A percentile compares a stretch with the other conserved stretches of the same genome.
Evolutionary conservation across 2,888 invertebrate species (phyloP).

Genomic region (Phytoseiulus persimilis): DNA sequence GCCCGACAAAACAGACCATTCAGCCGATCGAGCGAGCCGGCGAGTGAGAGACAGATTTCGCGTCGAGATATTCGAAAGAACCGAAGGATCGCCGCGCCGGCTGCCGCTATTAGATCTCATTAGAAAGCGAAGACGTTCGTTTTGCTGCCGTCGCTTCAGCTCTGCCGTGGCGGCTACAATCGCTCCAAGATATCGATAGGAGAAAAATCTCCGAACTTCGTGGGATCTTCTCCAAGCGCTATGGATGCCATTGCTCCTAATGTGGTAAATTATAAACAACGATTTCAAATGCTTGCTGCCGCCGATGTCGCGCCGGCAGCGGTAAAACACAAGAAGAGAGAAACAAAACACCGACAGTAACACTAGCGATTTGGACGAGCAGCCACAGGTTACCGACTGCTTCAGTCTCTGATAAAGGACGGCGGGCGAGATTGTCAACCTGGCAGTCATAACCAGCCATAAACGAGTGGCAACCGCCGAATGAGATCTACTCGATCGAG

Average conservation of each 20-base stretch:
- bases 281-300: background rate
- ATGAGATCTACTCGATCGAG: too few species aligned
- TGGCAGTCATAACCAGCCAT: too few species aligned
- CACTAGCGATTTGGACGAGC: background rate
- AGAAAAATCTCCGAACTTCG: background rate
- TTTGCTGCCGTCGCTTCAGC: background rate
- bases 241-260: background rate
- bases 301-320: background rate
- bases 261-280: constrained; percentile 5
- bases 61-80: background rate
- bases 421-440: too few species aligned
- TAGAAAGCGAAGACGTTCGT: background rate
- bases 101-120: background rate
- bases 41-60: background rate
- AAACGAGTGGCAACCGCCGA: too few species aligned
- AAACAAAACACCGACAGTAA: background rate
- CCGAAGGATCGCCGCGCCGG: background rate
- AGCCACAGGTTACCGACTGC: background rate
- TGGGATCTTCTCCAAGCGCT: background rate
- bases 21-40: background rate
- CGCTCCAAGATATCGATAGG: background rate
- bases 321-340: background rate
- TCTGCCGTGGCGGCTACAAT: background rate
- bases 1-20: background rate
- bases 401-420: background rate